Percentiles rank a stretch among this genome's conserved stretches.
Conservation (phyloP, 2,797 vertebrate species). For the Cynodonichthys magdalenae region DNA sequence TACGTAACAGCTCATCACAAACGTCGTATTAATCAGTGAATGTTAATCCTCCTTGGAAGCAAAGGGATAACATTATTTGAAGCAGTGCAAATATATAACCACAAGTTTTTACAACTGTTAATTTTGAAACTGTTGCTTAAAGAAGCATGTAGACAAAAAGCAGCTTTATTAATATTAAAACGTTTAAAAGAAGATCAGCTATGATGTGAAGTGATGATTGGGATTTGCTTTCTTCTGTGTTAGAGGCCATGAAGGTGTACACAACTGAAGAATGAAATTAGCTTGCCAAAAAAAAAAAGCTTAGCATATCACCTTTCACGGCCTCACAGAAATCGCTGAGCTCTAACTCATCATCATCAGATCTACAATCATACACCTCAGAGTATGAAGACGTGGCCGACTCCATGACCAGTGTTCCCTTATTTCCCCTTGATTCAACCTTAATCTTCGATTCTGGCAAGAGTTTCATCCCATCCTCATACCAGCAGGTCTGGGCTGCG, state of each 20-base stretch:
- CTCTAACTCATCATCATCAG: slow-evolving; percentile 66
- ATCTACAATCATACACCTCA: slow-evolving; percentile 83
- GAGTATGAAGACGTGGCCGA: slow-evolving; percentile 76
- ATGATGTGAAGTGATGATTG: slow-evolving; percentile 55
- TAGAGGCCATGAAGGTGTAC: slow-evolving; percentile 63
- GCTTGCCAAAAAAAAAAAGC: slow-evolving; percentile 57
- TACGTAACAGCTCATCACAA: slow-evolving; percentile 29
- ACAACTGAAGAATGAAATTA: slow-evolving; percentile 23
- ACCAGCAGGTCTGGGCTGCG: slow-evolving; percentile 76
- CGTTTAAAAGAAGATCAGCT: slow-evolving; percentile 31
- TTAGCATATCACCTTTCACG: slow-evolving; percentile 88
- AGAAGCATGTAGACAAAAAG: slow-evolving; percentile 50
- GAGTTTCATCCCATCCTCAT: slow-evolving; percentile 82
- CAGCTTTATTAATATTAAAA: slow-evolving; percentile 48
- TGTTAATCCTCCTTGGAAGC: slow-evolving; percentile 66
- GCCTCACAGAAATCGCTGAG: slow-evolving; percentile 84
- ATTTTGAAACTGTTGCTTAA: slow-evolving; percentile 21
- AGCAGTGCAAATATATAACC: slow-evolving; percentile 57
- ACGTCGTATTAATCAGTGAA: slow-evolving; percentile 17
- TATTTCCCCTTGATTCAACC: slow-evolving; percentile 80
- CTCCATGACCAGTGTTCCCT: slow-evolving; percentile 78
- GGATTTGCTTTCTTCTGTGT: slow-evolving; percentile 54
- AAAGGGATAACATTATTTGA: slow-evolving; percentile 51
- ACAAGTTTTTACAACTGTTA: slow-evolving; percentile 46
- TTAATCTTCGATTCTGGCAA: slow-evolving; percentile 80